Evolutionary conservation across 2,797 vertebrate genomes (phyloP).

Genomic region (Chrysocyon brachyurus): DNA sequence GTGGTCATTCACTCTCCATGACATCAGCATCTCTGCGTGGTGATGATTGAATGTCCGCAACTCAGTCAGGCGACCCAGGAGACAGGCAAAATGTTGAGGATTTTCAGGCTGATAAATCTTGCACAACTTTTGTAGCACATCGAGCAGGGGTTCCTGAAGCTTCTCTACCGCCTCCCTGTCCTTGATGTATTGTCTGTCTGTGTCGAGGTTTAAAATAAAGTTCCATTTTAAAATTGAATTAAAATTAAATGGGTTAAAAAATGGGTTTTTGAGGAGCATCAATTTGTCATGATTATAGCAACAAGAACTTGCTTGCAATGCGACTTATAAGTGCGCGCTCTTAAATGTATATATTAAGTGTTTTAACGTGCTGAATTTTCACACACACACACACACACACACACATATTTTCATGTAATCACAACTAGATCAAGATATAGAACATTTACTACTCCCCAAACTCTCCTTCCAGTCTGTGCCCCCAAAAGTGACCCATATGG

Average conservation of each 20-base stretch:
- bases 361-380: neutral
- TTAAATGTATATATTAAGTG: neutral
- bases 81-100: slow-evolving; percentile 97
- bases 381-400: neutral
- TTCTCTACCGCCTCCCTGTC: slow-evolving; percentile 95
- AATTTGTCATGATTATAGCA: neutral
- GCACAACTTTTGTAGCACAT: slow-evolving; percentile 95
- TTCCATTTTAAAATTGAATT: neutral
- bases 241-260: neutral
- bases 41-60: slow-evolving; percentile 97
- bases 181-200: slow-evolving; percentile 97
- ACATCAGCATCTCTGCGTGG: slow-evolving; percentile 97
- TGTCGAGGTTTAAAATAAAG: slow-evolving; percentile 71
- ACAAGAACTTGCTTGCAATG: neutral
- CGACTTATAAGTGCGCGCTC: neutral
- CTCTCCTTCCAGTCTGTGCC: neutral
- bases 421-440: neutral
- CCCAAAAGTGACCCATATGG: neutral
- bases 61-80: slow-evolving; percentile 97
- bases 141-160: slow-evolving; percentile 96
- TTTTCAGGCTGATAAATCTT: slow-evolving; percentile 94
- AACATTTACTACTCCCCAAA: neutral
- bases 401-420: neutral
- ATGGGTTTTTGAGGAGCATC: neutral
- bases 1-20: slow-evolving; percentile 96